phyloP scores from a whole-genome alignment of 2,113 vertebrate species.

The Gallinago media region DNA sequence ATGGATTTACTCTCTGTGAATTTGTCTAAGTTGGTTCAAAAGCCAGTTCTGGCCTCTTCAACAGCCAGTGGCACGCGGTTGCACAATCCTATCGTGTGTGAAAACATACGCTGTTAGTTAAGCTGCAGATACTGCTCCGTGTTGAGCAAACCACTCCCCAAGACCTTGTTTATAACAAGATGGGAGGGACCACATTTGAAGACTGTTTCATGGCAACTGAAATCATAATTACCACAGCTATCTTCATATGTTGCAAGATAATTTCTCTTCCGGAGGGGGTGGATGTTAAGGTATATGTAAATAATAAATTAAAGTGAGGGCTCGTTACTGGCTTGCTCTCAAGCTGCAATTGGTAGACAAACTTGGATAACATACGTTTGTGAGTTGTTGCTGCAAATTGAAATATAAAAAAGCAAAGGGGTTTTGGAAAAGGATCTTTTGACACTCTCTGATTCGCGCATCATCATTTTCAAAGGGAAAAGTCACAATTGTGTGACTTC shows the following conservation, averaged over 20 bases:
- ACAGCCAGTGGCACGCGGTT: not conserved
- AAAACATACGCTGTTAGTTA: not conserved
- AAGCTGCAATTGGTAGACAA: not conserved
- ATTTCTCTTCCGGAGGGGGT: not conserved
- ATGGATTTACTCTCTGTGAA: not conserved
- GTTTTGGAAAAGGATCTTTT: not conserved
- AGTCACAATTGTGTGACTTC: not conserved
- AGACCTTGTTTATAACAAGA: not conserved
- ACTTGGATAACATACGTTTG: not conserved
- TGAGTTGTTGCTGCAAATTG: not conserved
- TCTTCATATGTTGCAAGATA: slow-evolving; percentile 28
- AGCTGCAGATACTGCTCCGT: not conserved
- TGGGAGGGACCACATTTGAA: not conserved
- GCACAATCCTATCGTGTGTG: not conserved
- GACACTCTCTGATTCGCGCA: not conserved
- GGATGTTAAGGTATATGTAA: slow-evolving; percentile 11
- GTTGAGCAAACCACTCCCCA: not conserved
- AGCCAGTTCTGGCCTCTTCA: not conserved
- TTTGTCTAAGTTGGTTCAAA: not conserved
- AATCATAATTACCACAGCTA: slow-evolving; percentile 26
- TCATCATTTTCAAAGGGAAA: not conserved
- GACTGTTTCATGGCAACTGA: slow-evolving; percentile 44
- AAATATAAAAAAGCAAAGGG: not conserved
- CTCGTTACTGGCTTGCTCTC: not conserved
- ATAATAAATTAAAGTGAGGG: slow-evolving; percentile 17